These are phyloP conservation scores for Archivesica marissinica DNA, from an alignment of 1,140 invertebrate genomes.

Conservation along the genomic window DNA sequence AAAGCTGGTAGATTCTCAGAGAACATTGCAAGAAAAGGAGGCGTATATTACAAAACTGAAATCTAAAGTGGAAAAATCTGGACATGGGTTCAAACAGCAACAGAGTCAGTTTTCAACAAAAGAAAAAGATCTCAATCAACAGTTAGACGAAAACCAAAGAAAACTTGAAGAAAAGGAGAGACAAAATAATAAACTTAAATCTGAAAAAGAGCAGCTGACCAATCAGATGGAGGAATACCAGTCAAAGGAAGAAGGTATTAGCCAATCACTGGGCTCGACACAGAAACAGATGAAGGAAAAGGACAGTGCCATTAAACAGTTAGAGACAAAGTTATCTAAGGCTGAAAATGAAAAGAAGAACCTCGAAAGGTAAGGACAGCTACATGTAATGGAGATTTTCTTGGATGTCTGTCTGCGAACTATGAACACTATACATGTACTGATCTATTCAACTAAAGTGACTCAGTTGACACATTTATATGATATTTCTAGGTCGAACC, in stretches of 20 bases:
- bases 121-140: constrained; percentile 39
- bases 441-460: too few species aligned
- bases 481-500: too few species aligned
- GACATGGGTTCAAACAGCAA: constrained; percentile 28
- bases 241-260: constrained; percentile 49
- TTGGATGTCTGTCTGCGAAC: too few species aligned
- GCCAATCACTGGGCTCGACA: constrained; percentile 38
- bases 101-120: background rate
- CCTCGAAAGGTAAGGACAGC: constrained; percentile 54
- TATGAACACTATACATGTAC: too few species aligned
- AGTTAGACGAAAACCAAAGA: constrained; percentile 29
- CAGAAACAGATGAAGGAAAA: constrained; percentile 53
- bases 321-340: constrained; percentile 27
- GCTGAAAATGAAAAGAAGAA: constrained; percentile 33
- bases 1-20: constrained; percentile 47
- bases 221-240: constrained; percentile 45
- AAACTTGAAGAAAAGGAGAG: constrained; percentile 30
- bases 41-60: constrained; percentile 42
- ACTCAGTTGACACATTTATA: too few species aligned
- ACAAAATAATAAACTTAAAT: constrained; percentile 22
- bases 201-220: constrained; percentile 39
- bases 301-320: constrained; percentile 24
- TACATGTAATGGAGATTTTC: too few species aligned
- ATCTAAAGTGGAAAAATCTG: constrained; percentile 39
- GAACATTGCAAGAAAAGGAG: constrained; percentile 39